Evolutionary conservation across 2,797 vertebrate species (phyloP), one percentile per base, ranked within the genome.

Genomic region (Loriculus beryllinus): DNA sequence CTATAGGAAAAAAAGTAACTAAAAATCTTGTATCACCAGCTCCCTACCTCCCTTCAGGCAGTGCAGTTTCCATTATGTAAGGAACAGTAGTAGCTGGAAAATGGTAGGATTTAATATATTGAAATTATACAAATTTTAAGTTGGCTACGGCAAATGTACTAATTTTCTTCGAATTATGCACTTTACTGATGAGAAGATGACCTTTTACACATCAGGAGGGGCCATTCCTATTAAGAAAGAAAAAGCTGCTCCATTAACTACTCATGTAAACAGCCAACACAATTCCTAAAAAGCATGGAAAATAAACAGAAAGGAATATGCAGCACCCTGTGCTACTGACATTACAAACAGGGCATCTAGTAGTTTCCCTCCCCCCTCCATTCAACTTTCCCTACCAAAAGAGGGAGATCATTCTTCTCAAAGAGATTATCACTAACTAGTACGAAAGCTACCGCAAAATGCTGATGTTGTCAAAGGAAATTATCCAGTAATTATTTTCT

Each of bases 401-500:
- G 29, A 67, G 12, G 13, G 67, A 80, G 23, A 76, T 37, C 33
- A 16, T 59, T 65, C 54, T 82, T 67, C 64, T 49, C 49, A 83
- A 69, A 71, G 49, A 86, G 42, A 81, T 47, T n/a, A 82, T 78
- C 83, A 87, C 70, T 88, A 93, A 59, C 63, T 68, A 70, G 90
- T 94, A 95, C 82, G 70, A 95, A 98, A 97, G 95, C 94, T 94
- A 77, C 75, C 80, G 90, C 95, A 93, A 97, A 96, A 96, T 51
- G 94, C 89, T 96, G 81, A 98, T 94, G 94, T 88, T 98, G 98
- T 96, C 96, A 97, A 97, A 98, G 93, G 92, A 97, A 90, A 98
- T 98, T 97, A 98, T 95, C 98, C 97, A 98, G 97, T 97, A 98
- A 98, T 98, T 98, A 98, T 97, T 98, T 98, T 97, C 97, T 98